Conservation (phyloP, 2,797 vertebrate species). For the Poeciliopsis gracilis region DNA sequence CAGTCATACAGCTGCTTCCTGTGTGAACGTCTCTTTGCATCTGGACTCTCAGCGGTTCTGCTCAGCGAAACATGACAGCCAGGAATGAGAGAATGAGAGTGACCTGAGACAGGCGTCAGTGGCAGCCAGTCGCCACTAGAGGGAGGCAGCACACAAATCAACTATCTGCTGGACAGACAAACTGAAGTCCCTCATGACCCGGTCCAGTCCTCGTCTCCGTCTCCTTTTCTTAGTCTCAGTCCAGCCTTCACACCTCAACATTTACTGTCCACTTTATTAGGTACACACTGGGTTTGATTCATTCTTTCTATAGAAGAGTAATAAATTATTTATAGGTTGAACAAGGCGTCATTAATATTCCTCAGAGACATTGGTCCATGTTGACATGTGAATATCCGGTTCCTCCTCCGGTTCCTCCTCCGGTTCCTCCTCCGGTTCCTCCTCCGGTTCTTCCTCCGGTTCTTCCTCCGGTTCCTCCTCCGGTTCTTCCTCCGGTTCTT, state of each 20-base stretch:
- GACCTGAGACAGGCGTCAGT: not conserved
- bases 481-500: too few relatives aligned
- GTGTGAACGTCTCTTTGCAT: conserved; percentile 25
- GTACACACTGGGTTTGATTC: not conserved
- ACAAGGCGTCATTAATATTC: not conserved
- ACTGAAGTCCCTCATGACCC: not conserved
- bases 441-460: too few relatives aligned
- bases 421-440: not conserved
- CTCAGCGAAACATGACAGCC: not conserved
- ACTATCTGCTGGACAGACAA: not conserved
- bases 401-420: not conserved
- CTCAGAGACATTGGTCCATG: not conserved
- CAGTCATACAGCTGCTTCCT: conserved; percentile 62
- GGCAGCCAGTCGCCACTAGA: not conserved
- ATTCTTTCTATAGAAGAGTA: not conserved
- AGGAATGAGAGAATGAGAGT: not conserved
- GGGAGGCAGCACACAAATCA: conserved; percentile 30
- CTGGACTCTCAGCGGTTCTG: not conserved
- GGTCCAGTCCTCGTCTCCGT: not conserved
- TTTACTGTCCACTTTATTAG: not conserved
- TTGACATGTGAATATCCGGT: not conserved
- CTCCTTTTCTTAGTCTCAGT: not conserved
- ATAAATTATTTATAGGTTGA: not conserved
- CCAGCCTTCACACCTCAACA: not conserved
- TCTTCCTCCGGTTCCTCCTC: not conserved